These are phyloP conservation scores for Morelia viridis DNA, from an alignment of 2,797 vertebrate genomes.

Conservation along the genomic window DNA sequence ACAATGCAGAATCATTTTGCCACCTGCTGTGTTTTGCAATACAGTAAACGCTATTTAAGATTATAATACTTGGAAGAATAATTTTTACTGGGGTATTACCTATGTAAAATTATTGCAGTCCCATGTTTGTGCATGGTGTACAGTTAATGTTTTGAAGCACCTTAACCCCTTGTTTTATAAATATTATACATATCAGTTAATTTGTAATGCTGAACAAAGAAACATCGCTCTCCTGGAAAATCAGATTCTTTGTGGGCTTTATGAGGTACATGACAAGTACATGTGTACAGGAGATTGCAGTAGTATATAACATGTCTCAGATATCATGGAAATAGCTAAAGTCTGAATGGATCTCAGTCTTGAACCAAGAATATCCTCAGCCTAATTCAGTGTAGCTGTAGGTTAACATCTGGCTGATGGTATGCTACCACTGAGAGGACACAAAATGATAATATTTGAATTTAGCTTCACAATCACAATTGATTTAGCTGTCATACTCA, in stretches of 20 bases:
- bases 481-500: neutral
- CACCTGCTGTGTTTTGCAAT: conserved; percentile 72
- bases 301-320: neutral
- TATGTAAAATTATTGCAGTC: conserved; percentile 37
- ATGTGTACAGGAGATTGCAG: neutral
- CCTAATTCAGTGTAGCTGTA: neutral
- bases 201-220: neutral
- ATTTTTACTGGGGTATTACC: conserved; percentile 56
- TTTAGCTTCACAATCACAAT: conserved; percentile 27
- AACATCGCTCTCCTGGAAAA: neutral
- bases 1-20: conserved; percentile 73
- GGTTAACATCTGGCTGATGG: neutral
- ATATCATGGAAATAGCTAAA: neutral
- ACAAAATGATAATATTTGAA: neutral
- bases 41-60: conserved; percentile 71
- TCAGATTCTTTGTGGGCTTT: conserved; percentile 10
- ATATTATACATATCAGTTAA: conserved; percentile 34
- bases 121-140: conserved; percentile 49
- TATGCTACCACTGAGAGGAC: neutral
- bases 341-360: neutral
- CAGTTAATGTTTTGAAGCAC: conserved; percentile 64
- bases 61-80: conserved; percentile 66
- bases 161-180: conserved; percentile 27
- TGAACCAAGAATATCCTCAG: neutral
- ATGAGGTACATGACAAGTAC: neutral